A percentile compares a stretch with the other conserved stretches of the same genome.
Evolutionary conservation across 2,113 vertebrate species (phyloP).

Genomic region (Coracopsis vasa): DNA sequence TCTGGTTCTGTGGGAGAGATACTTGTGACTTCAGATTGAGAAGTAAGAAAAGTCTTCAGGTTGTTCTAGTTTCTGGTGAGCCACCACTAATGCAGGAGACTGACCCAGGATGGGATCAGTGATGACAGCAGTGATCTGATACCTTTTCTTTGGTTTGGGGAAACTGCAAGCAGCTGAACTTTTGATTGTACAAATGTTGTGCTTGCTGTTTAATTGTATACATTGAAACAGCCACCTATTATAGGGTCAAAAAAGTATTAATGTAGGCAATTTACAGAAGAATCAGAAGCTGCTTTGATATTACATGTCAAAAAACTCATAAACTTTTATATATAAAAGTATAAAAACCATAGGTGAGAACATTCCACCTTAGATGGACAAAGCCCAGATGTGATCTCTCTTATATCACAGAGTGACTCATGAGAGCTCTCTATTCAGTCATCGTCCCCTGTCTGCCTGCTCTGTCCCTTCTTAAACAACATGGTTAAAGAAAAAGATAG

Average conservation of each 20-base stretch:
- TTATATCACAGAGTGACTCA: background rate
- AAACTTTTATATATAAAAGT: background rate
- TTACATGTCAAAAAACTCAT: too few species aligned
- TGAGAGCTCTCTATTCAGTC: background rate
- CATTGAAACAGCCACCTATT: background rate
- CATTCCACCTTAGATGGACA: background rate
- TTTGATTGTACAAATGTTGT: background rate
- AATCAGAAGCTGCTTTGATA: background rate
- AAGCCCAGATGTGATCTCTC: background rate
- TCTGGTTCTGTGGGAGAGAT: background rate
- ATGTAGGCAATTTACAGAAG: background rate
- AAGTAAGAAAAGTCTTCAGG: background rate
- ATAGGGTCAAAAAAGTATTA: background rate
- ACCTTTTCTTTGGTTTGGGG: background rate
- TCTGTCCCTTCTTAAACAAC: background rate
- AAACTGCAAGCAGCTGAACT: background rate
- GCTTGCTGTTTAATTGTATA: background rate
- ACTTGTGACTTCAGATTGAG: background rate
- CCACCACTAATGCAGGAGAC: rapidly evolving
- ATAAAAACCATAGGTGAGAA: background rate
- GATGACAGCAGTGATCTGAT: background rate
- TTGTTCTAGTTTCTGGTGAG: background rate
- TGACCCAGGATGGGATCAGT: background rate
- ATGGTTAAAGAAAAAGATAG: rapidly evolving
- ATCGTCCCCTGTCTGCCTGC: background rate